Evolutionary conservation across 1,140 invertebrate genomes (phyloP), one percentile per base, ranked within the genome.

Genomic region (Pogonomyrmex californicus): DNA sequence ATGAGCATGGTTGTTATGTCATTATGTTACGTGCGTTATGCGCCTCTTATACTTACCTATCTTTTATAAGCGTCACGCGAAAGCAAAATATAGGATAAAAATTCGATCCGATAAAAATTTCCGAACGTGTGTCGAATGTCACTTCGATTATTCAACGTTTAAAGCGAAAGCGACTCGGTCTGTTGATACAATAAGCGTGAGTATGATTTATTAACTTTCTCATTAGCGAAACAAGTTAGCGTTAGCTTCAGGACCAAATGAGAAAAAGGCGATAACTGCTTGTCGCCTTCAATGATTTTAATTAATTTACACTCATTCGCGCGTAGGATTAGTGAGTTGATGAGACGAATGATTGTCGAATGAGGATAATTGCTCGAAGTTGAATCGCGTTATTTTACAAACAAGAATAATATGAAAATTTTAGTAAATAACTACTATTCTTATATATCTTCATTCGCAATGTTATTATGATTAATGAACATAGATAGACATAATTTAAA

Each of bases 131-230:
- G 44, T 78, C 71, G n/a, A 38, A n/a, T 44, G 23, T 56, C 65
- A 44, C 17, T 41, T 70, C 23, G 33, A 56, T 44, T 54, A 33
- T 44, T 7, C 38, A 54, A 51, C 33, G 68, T 75, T 17, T 30
- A 60, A 76, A 82, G 83, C 85, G 54, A 60, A 89, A 89, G 85
- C 87, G 14, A 38, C 36, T 33, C 51, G 23, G 33, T 75, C 78
- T 14, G 33, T 14, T 54, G 44, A 30, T 54, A 14, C 81, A 79
- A 30, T 36, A 81, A 89, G 82, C 82, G 44, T 10, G 6, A 17
- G 10, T 36, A 23, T 9, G 58, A 86, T 23, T 86, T 81, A 54
- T 86, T 81, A 86, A 65, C 30, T 85, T 44, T 3, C 41, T 63
- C 33, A 23, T 63, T 38, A n/a, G 65, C 41, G 33, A 85, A 47